Conservation (phyloP, 2,797 vertebrate genomes). For the Poecilia wingei region DNA sequence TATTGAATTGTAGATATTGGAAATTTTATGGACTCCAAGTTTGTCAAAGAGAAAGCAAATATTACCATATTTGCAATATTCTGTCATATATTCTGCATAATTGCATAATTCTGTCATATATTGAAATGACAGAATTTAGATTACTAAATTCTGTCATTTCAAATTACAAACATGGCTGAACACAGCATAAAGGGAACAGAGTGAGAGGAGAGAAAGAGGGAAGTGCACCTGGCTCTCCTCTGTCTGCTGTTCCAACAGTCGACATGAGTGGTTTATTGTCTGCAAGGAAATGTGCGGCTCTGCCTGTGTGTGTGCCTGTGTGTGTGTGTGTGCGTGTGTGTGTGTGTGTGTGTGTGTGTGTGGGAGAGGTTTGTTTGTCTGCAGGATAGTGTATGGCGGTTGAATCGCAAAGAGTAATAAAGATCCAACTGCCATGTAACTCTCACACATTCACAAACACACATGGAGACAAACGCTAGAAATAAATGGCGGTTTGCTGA, state of each 20-base stretch:
- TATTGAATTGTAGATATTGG: background rate
- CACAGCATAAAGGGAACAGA: background rate
- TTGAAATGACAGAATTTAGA: background rate
- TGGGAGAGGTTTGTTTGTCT: background rate
- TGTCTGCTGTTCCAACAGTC: conserved; percentile 45
- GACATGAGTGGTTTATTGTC: conserved; percentile 6
- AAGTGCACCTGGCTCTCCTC: conserved; percentile 53
- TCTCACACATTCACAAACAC: background rate
- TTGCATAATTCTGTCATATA: too few species aligned
- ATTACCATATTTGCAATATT: background rate
- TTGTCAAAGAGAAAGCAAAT: background rate
- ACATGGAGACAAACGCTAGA: background rate
- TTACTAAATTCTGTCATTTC: background rate
- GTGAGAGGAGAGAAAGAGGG: background rate
- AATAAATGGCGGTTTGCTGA: background rate
- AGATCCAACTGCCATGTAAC: conserved; percentile 15
- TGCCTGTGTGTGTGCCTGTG: background rate
- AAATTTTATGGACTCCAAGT: background rate
- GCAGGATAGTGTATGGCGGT: conserved; percentile 30
- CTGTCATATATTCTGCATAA: too few species aligned
- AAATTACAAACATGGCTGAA: background rate
- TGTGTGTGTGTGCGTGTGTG: too few species aligned
- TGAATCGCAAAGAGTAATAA: conserved; percentile 51
- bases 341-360: background rate
- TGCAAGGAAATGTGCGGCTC: conserved; percentile 15